phyloP scores from a whole-genome alignment of 2,113 vertebrate species.

The Oriolus oriolus region DNA sequence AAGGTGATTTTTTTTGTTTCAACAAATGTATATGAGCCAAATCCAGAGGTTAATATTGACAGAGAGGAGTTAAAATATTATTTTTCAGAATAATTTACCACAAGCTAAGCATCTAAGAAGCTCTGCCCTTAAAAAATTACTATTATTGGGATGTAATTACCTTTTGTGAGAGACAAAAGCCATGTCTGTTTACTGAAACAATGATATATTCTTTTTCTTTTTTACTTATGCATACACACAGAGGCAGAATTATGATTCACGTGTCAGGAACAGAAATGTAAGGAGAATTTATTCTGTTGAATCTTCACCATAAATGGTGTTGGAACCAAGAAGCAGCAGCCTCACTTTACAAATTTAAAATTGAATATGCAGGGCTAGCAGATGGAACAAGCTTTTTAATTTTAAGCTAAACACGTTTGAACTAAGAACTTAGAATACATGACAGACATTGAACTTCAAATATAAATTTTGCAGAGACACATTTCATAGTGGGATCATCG shows the following conservation, averaged over 20 bases:
- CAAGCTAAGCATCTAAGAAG: neutral
- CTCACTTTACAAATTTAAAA: neutral
- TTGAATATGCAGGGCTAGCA: neutral
- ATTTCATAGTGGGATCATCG: neutral
- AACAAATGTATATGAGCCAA: neutral
- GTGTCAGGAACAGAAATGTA: neutral
- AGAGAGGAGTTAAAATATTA: neutral
- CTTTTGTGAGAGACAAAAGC: neutral
- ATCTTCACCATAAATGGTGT: neutral
- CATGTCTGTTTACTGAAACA: neutral
- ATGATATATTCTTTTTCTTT: neutral
- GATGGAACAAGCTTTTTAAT: neutral
- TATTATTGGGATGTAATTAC: neutral
- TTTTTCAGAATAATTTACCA: neutral
- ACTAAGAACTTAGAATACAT: neutral
- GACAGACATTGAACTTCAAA: neutral
- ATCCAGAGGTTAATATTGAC: neutral
- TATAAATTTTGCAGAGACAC: neutral
- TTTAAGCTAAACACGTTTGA: slow-evolving; percentile 12
- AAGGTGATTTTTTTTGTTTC: neutral
- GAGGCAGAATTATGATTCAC: neutral
- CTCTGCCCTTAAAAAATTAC: neutral
- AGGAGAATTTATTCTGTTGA: neutral
- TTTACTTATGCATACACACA: neutral
- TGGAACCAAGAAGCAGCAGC: neutral